Base-by-base conservation (phyloP, 23 tunicate species). In the Trididemnum clinides region DNA sequence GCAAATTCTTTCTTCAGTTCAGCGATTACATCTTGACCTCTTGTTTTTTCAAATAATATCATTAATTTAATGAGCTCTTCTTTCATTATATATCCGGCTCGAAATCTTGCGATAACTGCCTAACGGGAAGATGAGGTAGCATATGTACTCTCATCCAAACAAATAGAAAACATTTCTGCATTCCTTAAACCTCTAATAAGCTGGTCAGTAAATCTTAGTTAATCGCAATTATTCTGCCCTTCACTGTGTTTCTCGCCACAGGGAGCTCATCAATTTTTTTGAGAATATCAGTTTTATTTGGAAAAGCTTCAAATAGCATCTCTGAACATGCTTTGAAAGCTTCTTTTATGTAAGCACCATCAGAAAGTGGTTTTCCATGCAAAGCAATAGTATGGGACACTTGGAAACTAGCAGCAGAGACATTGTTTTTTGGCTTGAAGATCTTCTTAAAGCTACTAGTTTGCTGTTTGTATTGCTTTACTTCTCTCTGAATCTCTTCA, bases 291-390 rank as follows among this genome's bases (percentile, higher is more conserved):
- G 30, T 72, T 72, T 84, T 84, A 51, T 84, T 74, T 21, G 88
- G 72, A 44, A 84, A 84, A 84, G 73, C 88, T 51, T 84, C 88
- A 72, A 84, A 84, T 64, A 84, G 33, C 71, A 66, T 5, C 37
- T 83, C 79, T 28, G 78, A 66, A 39, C 80, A 83, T 5, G 5
- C 71, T 69, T 37, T 69, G 32, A 72, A 84, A 57, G 71, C 88
- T 73, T 72, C 57, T 84, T 84, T 84, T 57, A 84, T 12, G 79
- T 72, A 84, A 3, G 27, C 82, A 54, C 88, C 88, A 73, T 74
- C 88, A 72, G 72, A 72, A 84, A 84, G 82, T 50, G 82, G 88
- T 74, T 84, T 84, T 50, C 88, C 88, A 84, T 84, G 70, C 70
- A 30, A 19, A 50, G 88, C 88, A 84, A 84, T 84, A 73, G 69